A percentile compares a stretch with the other conserved stretches of the same genome.
These are phyloP conservation scores for Dipodomys stephensi DNA, from an alignment of 2,113 vertebrate genomes.

Conservation along the genomic window DNA sequence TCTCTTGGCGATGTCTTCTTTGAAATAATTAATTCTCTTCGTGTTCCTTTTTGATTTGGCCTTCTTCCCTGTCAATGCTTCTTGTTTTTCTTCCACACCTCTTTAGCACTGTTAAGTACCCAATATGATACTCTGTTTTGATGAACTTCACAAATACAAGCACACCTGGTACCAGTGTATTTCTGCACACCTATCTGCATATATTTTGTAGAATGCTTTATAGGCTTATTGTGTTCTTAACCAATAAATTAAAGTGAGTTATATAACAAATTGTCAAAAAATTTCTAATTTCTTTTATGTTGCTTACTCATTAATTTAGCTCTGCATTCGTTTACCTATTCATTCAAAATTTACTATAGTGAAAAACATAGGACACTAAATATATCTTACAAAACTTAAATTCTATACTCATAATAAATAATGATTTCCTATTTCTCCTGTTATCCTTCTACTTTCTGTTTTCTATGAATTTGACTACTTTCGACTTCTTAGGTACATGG, in stretches of 20 bases:
- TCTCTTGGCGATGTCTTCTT: conserved; percentile 1
- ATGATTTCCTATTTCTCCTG: neutral
- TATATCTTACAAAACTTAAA: neutral
- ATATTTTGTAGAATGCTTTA: neutral
- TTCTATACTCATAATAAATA: neutral
- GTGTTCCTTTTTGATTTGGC: conserved; percentile 1
- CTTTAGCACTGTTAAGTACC: neutral
- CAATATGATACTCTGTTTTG: neutral
- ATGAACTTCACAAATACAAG: neutral
- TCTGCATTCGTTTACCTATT: neutral
- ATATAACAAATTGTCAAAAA: neutral
- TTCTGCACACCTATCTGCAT: neutral
- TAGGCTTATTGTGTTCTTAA: neutral
- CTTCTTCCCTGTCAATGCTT: conserved; percentile 3
- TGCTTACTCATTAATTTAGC: conserved; percentile 3
- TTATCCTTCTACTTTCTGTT: neutral
- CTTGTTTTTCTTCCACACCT: neutral
- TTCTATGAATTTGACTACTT: neutral
- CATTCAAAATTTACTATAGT: neutral
- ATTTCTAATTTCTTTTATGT: neutral
- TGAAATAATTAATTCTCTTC: conserved; percentile 48
- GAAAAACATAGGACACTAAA: neutral
- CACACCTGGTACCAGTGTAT: neutral
- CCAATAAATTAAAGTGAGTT: conserved; percentile 5
- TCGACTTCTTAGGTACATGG: neutral